A percentile compares a stretch with the other conserved stretches of the same genome.
Conservation (phyloP, 2,888 invertebrate species). For the Crematogaster levior region DNA sequence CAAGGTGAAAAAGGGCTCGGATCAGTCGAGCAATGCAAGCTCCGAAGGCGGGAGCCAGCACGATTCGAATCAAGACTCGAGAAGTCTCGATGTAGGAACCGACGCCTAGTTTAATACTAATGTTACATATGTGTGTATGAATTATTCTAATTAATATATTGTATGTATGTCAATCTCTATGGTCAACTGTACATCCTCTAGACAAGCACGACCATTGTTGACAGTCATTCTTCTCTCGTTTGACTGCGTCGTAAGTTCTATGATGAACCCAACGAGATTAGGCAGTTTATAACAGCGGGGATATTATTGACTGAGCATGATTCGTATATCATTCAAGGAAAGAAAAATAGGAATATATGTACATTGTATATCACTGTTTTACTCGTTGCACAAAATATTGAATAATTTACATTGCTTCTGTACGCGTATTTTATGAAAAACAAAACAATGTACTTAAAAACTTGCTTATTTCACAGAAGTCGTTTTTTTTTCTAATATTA, state of each 20-base stretch:
- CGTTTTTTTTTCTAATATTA: conserved; percentile 51
- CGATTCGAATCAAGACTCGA: conserved; percentile 86
- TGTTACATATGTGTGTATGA: conserved; percentile 75
- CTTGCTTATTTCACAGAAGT: conserved; percentile 44
- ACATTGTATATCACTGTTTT: conserved; percentile 46
- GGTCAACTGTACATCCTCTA: conserved; percentile 67
- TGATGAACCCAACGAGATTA: conserved; percentile 68
- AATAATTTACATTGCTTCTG: background rate
- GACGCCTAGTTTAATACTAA: conserved; percentile 81
- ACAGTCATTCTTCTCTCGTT: conserved; percentile 41
- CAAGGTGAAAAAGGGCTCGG: conserved; percentile 87
- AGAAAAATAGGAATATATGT: conserved; percentile 68
- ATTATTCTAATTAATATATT: conserved; percentile 80
- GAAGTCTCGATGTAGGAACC: conserved; percentile 85
- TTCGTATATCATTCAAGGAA: conserved; percentile 65
- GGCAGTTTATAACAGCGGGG: conserved; percentile 77
- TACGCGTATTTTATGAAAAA: conserved; percentile 5
- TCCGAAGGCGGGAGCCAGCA: conserved; percentile 86
- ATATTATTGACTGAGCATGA: conserved; percentile 60
- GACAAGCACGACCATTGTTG: conserved; percentile 67
- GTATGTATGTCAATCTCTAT: conserved; percentile 72
- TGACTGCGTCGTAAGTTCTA: conserved; percentile 70
- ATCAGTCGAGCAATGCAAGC: conserved; percentile 86
- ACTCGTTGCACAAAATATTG: conserved; percentile 8
- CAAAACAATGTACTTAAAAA: conserved; percentile 58